phyloP scores from a whole-genome alignment of 2,797 vertebrate species.

The Neopelma chrysocephalum region DNA sequence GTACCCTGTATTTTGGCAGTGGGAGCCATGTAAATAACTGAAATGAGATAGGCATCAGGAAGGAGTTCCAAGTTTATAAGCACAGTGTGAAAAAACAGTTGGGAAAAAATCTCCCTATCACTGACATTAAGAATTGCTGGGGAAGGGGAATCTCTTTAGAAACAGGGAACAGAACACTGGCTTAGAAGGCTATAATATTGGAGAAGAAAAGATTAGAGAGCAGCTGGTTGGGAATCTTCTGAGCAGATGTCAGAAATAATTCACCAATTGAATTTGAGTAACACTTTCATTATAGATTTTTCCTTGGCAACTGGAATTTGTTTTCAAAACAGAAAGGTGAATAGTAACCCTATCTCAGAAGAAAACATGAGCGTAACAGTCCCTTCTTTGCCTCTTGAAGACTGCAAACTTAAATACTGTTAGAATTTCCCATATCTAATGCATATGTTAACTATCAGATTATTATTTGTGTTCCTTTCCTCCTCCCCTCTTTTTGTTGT shows the following conservation, averaged over 20 bases:
- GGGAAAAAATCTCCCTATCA: background rate
- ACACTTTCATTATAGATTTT: background rate
- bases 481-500: background rate
- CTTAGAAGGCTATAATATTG: background rate
- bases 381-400: background rate
- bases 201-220: background rate
- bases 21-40: background rate
- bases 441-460: background rate
- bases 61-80: background rate
- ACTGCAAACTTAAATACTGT: background rate
- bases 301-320: background rate
- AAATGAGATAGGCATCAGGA: background rate
- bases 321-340: background rate
- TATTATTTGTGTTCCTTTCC: background rate
- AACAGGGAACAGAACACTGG: background rate
- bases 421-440: background rate
- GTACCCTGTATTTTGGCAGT: background rate
- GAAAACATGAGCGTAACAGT: rapidly evolving
- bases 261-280: background rate
- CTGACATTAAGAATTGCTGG: background rate
- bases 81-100: background rate
- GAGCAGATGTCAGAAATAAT: constrained; percentile 20
- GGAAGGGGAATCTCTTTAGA: background rate
- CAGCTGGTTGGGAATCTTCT: constrained; percentile 9
- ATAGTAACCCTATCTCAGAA: background rate